Base-by-base conservation (phyloP, 2,797 vertebrate genomes). In the Schizopygopsis pylzovi region DNA sequence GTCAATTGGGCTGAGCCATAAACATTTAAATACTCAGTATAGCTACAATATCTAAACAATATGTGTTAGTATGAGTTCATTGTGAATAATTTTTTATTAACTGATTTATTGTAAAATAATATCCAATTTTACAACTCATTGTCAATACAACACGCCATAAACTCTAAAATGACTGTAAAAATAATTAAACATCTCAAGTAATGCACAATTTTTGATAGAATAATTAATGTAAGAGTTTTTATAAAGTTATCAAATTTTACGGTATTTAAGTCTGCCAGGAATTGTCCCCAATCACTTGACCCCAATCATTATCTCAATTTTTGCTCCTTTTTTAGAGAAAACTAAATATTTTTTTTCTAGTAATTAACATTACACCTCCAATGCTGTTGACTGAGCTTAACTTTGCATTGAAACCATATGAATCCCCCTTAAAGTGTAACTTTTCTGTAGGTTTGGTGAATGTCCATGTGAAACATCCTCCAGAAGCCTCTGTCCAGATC, bases 381-480 rank as follows among this genome's bases (percentile, higher is more conserved):
- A 33, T 25, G 6, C 9, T 52, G 25, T 37, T 28, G 47, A 20
- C 18, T 33, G 45, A 11, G 25, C 9, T 49, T 28, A 18, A 75
- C 8, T 52, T 75, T 75, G n/a, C 49, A 20, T 3, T 33, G 25
- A 52, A 59, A 22, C 3, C 20, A n/a, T 41, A 77, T 39, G 75
- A 56, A 56, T 56, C 22, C 11, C 4, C 16, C 20, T 2, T 49
- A 61, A 81, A 80, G 12, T 45, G 1, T 52, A 8, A 10, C 28
- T 76, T 52, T 22, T 77, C 43, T 39, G 7, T 83, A 90, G 89
- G 89, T 82, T 28, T 98, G 75, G 98, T 99, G 90, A 99, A 99
- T 92, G 98, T 99, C 91, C 98, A 99, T 82, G 98, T 99, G 91
- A 98, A 99, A 89, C 98, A 99, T 90, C 98, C 98, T 47, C 97